Evolutionary conservation across 2,797 vertebrate species (phyloP), one percentile per base, ranked within the genome.

Genomic region (Pseudochaenichthys georgianus): DNA sequence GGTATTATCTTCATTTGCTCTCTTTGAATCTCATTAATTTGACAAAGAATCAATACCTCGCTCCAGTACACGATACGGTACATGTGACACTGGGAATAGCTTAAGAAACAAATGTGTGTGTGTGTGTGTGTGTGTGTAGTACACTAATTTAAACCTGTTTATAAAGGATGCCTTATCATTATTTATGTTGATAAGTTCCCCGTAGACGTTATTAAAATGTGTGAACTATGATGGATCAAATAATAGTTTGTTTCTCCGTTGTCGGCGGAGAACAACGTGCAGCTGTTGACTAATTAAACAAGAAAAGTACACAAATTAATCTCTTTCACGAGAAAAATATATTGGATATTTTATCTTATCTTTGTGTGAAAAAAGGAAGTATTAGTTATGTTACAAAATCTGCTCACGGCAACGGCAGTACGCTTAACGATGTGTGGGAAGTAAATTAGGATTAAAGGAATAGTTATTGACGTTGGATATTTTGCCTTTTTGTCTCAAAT

Each of bases 21-120:
- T 43, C 55, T 78, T 67, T 68, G 55, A 81, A 83, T 48, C 73
- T 69, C 75, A 73, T 85, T 87, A 60, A 66, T 73, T 50, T 34
- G 17, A 78, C 73, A 65, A 73, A 65, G 28, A 59, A 62, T 62
- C 70, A 31, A 28, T 81, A 63, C 23, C 38, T 77, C 69, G 46
- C 43, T 66, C 15, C 65, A 43, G 46, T 58, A 55, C 46, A 48
- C 23, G 43, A 13, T 62, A 5, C 41, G 17, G 38, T 16, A 34
- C 28, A 61, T 52, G 45, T 21, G 50, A 72, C 41, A 54, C 34
- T 13, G 55, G 48, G 52, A 71, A 66, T 28, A 73, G 61, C 47
- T 68, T 58, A 28, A 55, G 46, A 48, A 31, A 58, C 23, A 28
- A 28, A 3, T n/a, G n/a, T n/a, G n/a, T 28, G 28, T 28, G 28